A percentile compares a stretch with the other conserved stretches of the same genome.
phyloP scores from a whole-genome alignment of 2,888 invertebrate species.

The Caenorhabditis angaria region DNA sequence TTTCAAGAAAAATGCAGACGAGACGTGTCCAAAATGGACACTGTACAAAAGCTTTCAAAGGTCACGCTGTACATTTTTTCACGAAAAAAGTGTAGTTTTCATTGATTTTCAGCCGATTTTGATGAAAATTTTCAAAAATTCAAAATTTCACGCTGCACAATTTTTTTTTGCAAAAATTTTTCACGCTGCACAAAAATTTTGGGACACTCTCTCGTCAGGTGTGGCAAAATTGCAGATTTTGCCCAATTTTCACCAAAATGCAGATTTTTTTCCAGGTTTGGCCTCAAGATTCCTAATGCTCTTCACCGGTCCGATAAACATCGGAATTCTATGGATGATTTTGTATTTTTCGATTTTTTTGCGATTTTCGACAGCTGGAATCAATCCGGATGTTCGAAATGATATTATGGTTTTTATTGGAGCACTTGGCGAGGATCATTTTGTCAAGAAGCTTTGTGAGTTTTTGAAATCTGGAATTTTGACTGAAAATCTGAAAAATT shows the following conservation, averaged over 20 bases:
- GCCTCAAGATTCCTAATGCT: slow-evolving; percentile 30
- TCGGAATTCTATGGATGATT: slow-evolving; percentile 33
- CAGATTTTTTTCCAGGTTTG: slow-evolving; percentile 10
- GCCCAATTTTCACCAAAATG: background rate
- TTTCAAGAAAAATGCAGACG: background rate
- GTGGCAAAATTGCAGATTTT: background rate
- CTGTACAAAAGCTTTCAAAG: too few relatives aligned
- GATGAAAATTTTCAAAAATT: too few relatives aligned
- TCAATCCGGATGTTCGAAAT: slow-evolving; percentile 20
- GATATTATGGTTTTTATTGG: slow-evolving; percentile 24
- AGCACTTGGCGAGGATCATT: slow-evolving; percentile 21
- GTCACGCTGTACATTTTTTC: background rate
- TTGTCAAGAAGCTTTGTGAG: slow-evolving; percentile 28
- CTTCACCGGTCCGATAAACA: slow-evolving; percentile 30
- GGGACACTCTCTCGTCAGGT: background rate
- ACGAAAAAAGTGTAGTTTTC: too few relatives aligned
- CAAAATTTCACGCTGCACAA: too few relatives aligned
- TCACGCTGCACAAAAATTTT: too few relatives aligned
- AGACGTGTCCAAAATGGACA: background rate
- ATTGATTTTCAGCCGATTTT: too few relatives aligned
- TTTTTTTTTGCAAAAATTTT: too few relatives aligned
- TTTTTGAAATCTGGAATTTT: too few relatives aligned
- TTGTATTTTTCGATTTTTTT: slow-evolving; percentile 31
- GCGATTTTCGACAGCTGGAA: slow-evolving; percentile 25
- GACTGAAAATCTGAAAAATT: too few relatives aligned